Conservation (phyloP, 2,797 vertebrate genomes). For the Siniperca undulata region DNA sequence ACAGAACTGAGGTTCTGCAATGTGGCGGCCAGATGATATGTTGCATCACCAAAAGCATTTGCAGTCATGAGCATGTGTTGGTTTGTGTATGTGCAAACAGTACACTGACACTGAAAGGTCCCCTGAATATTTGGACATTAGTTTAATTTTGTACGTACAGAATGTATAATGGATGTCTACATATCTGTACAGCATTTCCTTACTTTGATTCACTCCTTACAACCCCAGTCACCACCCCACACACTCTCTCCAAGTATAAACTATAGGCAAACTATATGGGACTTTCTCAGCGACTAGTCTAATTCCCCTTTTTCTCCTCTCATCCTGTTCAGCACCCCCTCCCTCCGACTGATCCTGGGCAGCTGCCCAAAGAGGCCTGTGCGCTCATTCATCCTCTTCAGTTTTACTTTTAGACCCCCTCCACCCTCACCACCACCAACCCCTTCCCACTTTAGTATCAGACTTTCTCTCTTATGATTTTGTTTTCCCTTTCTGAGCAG, state of each 20-base stretch:
- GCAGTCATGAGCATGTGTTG: not conserved
- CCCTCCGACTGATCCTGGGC: constrained; percentile 77
- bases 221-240: constrained; percentile 14
- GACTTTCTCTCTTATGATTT: constrained; percentile 49
- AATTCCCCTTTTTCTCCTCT: constrained; percentile 64
- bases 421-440: constrained; percentile 34
- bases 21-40: constrained; percentile 46
- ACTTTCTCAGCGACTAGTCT: constrained; percentile 63
- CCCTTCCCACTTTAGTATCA: constrained; percentile 23
- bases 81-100: constrained; percentile 15
- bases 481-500: constrained; percentile 69
- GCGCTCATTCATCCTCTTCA: constrained; percentile 78
- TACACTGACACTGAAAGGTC: not conserved
- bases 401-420: constrained; percentile 67
- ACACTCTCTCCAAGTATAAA: constrained; percentile 28
- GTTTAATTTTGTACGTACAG: constrained; percentile 11
- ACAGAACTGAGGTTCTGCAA: constrained; percentile 9
- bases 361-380: constrained; percentile 74
- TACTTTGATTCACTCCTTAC: not conserved
- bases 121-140: constrained; percentile 11
- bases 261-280: constrained; percentile 26
- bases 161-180: not conserved
- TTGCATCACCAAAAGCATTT: constrained; percentile 27
- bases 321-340: constrained; percentile 15
- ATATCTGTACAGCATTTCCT: not conserved